A percentile compares a stretch with the other conserved stretches of the same genome.
These are phyloP conservation scores for Willowsia nigromaculata DNA, from an alignment of 2,888 invertebrate species.

Conservation along the genomic window DNA sequence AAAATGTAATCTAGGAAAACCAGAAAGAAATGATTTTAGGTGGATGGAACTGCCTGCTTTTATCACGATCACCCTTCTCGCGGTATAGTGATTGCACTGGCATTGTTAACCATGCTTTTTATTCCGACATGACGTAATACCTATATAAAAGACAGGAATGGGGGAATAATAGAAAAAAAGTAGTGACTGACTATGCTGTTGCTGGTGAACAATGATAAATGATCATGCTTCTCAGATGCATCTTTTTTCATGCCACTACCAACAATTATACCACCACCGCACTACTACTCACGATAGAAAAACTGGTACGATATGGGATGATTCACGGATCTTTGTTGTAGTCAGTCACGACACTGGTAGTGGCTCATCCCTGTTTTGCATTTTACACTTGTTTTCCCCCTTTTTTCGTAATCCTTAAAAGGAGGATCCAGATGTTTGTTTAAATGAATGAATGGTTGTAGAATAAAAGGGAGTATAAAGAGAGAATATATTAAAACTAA, in stretches of 20 bases:
- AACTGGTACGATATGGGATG: neutral
- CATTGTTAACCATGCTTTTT: neutral
- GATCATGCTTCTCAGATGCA: slow-evolving; percentile 51
- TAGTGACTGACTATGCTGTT: neutral
- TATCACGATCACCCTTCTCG: slow-evolving; percentile 10
- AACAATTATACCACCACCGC: neutral
- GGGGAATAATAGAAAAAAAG: neutral
- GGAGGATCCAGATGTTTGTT: slow-evolving; percentile 66
- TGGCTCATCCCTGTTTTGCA: slow-evolving; percentile 59
- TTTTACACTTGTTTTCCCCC: slow-evolving; percentile 64
- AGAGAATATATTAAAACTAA: slow-evolving; percentile 68
- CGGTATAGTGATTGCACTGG: neutral
- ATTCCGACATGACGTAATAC: slow-evolving; percentile 48
- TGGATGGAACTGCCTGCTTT: neutral
- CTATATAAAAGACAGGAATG: neutral
- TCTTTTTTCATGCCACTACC: slow-evolving; percentile 12
- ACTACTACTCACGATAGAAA: neutral
- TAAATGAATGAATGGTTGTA: slow-evolving; percentile 54
- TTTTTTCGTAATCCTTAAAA: slow-evolving; percentile 33
- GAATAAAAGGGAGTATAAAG: slow-evolving; percentile 22
- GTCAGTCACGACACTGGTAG: neutral
- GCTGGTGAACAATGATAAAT: slow-evolving; percentile 66
- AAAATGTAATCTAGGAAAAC: slow-evolving; percentile 34
- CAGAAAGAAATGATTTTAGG: neutral
- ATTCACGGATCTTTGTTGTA: neutral